Evolutionary conservation across 2,797 vertebrate genomes (phyloP), one percentile per base, ranked within the genome.

Genomic region (Brachyalestes nurse): DNA sequence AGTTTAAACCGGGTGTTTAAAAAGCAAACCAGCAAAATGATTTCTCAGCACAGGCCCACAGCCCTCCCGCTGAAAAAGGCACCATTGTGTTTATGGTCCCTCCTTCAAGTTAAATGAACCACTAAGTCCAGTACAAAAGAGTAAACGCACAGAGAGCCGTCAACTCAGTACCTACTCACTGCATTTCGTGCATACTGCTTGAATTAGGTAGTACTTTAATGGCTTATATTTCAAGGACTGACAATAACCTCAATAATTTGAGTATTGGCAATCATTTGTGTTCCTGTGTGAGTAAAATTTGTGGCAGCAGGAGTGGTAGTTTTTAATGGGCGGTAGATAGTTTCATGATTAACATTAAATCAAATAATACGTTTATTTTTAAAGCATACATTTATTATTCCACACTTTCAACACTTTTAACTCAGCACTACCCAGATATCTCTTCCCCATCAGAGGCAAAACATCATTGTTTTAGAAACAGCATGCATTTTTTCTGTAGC

Each of bases 91-190:
- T 85, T 42, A 79, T 80, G 82, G 77, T 84, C 40, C 82, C 82
- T 85, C 86, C 82, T 81, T 80, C 12, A 84, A 86, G 72, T 77
- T 82, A 84, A 90, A 88, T 83, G 28, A 83, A 64, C 25, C 34
- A 78, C 70, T 40, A 55, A 76, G 60, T 77, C 45, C 23, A 65
- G 75, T 61, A 80, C 83, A 80, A 78, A 84, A 79, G 40, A 38
- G 51, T 55, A 53, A 72, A 64, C 55, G 12, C 2, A 28, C 5
- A 21, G 21, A 58, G 53, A 55, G 28, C 5, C 51, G 16, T 67
- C 16, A 42, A n/a, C n/a, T 65, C 40, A 60, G 40, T 75, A 57
- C 57, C 9, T 70, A 47, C 64, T 14, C 19, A 64, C n/a, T n/a
- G 34, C 2, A 34, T 23, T 64, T 61, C 42, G 42, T 60, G 19